Conservation (phyloP, 2,113 vertebrate species). For the Athene cunicularia region DNA sequence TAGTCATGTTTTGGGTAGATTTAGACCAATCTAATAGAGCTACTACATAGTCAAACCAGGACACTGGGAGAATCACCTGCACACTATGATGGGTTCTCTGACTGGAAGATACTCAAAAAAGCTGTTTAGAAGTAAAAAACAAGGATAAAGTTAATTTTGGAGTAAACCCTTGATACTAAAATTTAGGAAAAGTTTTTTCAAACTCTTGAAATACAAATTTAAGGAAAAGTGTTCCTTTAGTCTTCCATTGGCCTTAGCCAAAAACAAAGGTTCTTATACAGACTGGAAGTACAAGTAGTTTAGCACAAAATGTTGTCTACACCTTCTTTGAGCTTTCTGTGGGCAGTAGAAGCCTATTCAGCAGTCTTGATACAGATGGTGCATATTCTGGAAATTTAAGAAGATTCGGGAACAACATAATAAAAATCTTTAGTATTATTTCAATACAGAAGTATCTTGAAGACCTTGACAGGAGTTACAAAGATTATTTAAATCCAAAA, state of each 20-base stretch:
- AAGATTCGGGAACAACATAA: neutral
- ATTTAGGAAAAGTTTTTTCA: neutral
- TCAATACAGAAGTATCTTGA: neutral
- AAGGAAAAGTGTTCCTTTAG: neutral
- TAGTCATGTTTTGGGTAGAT: neutral
- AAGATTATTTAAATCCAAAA: neutral
- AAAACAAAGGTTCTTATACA: neutral
- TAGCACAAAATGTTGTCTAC: neutral
- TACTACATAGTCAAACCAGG: neutral
- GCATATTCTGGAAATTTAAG: neutral
- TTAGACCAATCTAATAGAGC: neutral
- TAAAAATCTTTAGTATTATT: neutral
- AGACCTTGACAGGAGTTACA: neutral
- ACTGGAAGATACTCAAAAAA: neutral
- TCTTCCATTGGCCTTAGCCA: neutral
- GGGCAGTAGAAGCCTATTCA: neutral
- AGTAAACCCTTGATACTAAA: neutral
- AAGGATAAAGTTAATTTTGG: neutral
- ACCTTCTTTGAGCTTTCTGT: neutral
- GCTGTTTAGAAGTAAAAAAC: neutral
- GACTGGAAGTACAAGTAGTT: neutral
- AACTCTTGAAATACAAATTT: neutral
- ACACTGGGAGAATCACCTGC: neutral
- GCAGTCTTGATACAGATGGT: neutral
- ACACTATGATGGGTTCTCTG: neutral